phyloP scores from a whole-genome alignment of 2,113 vertebrate genomes.

The Varanus salvator region DNA sequence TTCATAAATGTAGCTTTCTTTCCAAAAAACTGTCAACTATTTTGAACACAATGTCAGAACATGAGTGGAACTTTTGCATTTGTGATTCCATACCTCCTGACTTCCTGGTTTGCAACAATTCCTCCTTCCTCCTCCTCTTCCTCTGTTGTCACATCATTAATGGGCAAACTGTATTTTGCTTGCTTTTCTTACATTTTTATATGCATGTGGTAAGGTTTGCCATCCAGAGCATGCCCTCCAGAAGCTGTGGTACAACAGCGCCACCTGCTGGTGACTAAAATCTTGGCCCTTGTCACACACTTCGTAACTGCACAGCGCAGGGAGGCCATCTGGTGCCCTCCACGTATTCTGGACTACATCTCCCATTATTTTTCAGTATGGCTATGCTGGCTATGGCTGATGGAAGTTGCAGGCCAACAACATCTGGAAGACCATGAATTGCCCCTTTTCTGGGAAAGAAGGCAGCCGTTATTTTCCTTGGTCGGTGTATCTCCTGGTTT shows the following conservation, averaged over 20 bases:
- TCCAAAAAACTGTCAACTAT: neutral
- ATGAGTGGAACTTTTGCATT: neutral
- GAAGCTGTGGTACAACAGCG: neutral
- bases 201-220: neutral
- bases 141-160: neutral
- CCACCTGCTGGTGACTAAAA: neutral
- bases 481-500: neutral
- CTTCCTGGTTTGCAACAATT: neutral
- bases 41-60: neutral
- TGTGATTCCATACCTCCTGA: neutral
- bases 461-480: neutral
- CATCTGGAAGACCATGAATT: neutral
- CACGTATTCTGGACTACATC: no score
- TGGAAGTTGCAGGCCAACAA: no score
- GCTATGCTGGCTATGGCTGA: no score
- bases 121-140: no score
- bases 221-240: no score
- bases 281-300: neutral
- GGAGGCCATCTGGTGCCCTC: neutral
- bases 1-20: neutral
- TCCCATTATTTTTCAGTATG: no score
- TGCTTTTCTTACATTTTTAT: neutral
- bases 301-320: neutral
- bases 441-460: neutral
- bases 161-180: neutral